Percentiles rank a stretch among this genome's conserved stretches.
Evolutionary conservation across 1,140 invertebrate genomes (phyloP).

Genomic region (Centruroides sculpturatus): DNA sequence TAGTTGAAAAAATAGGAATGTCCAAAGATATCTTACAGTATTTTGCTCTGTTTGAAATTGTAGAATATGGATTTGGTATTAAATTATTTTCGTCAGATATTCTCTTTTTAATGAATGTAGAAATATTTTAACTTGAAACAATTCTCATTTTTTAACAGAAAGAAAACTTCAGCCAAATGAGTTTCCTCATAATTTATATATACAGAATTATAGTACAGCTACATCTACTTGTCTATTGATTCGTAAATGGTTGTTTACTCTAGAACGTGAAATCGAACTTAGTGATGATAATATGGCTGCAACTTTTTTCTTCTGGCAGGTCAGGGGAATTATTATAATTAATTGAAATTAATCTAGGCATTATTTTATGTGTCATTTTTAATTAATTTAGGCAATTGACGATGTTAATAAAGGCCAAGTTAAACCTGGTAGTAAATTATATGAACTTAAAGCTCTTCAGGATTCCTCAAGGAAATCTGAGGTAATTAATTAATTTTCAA

Average conservation of each 20-base stretch:
- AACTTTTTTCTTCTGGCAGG: conserved; percentile 63
- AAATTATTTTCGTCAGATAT: not conserved
- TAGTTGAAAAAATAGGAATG: conserved; percentile 73
- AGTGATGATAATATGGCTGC: conserved; percentile 44
- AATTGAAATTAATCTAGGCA: not conserved
- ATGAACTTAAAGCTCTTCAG: conserved; percentile 88
- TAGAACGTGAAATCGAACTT: conserved; percentile 52
- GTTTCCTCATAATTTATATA: conserved; percentile 92
- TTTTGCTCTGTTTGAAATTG: conserved; percentile 96
- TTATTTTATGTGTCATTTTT: not conserved
- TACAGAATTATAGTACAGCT: conserved; percentile 98
- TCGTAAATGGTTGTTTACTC: conserved; percentile 84
- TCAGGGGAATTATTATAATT: conserved; percentile 16
- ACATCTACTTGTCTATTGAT: conserved; percentile 88
- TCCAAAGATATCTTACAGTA: conserved; percentile 65
- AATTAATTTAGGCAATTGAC: conserved; percentile 54
- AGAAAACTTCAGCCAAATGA: conserved; percentile 85
- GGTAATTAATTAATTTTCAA: conserved; percentile 28
- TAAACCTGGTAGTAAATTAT: conserved; percentile 70
- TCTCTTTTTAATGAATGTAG: too few relatives aligned
- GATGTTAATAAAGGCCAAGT: conserved; percentile 89
- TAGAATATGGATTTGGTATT: conserved; percentile 88
- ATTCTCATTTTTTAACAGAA: conserved; percentile 40
- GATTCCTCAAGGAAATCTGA: conserved; percentile 72
- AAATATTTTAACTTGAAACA: too few relatives aligned